Evolutionary conservation across 1,140 invertebrate species (phyloP).

Genomic region (Plutomurus gul): DNA sequence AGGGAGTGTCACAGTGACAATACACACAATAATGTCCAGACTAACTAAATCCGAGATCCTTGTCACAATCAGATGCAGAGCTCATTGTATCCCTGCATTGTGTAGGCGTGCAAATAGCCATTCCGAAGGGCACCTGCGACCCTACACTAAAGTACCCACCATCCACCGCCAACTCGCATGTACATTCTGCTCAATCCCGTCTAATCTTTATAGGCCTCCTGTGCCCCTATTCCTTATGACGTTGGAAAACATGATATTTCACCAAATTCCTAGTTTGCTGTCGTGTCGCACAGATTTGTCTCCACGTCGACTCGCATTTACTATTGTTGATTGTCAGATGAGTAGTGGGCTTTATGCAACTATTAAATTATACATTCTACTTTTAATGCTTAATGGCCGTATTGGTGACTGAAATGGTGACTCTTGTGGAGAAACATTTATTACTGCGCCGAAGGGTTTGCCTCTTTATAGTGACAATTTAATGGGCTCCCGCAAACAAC

Average conservation of each 20-base stretch:
- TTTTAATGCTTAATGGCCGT: no score
- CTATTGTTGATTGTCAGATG: no score
- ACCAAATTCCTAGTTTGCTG: no score
- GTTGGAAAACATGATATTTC: no score
- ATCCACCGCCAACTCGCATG: no score
- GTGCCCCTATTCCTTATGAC: no score
- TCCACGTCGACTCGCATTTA: no score
- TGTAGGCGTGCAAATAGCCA: slow-evolving; percentile 41
- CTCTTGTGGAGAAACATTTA: not conserved
- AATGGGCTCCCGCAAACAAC: not conserved
- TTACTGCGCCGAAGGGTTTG: not conserved
- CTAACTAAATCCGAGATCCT: not conserved
- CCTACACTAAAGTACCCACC: not conserved
- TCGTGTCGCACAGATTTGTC: no score
- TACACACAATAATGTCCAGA: not conserved
- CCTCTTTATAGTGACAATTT: not conserved
- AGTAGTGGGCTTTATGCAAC: no score
- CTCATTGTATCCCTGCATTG: not conserved
- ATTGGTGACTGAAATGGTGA: slow-evolving; percentile 11
- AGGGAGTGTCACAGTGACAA: not conserved
- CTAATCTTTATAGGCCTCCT: not conserved
- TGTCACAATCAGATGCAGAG: not conserved
- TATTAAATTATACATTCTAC: no score
- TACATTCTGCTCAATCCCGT: not conserved
- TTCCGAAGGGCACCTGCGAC: slow-evolving; percentile 28